Conservation (phyloP, 2,888 invertebrate genomes). For the Dynastes maya region DNA sequence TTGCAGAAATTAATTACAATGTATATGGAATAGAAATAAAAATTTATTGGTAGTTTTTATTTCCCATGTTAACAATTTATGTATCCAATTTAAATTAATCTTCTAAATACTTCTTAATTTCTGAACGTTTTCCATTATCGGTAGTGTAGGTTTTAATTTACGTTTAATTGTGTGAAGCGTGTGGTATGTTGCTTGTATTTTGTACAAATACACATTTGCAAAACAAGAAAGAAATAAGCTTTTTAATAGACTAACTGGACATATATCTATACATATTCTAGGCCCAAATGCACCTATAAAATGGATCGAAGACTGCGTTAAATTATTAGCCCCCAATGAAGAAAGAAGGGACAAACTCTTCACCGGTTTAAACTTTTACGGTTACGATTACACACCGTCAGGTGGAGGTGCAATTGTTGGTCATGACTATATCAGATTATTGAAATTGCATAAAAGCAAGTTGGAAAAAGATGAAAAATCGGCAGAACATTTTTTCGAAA, state of each 20-base stretch:
- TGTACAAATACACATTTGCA: no score
- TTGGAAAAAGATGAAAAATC: conserved; percentile 84
- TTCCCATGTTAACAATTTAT: no score
- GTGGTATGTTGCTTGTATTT: no score
- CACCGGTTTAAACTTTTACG: conserved; percentile 94
- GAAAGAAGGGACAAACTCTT: conserved; percentile 84
- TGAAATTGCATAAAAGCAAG: conserved; percentile 84
- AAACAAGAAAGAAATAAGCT: no score
- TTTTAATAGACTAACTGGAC: background rate
- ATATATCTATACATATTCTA: conserved; percentile 58
- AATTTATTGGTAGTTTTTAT: no score
- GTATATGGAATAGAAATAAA: no score
- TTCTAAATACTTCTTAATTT: no score
- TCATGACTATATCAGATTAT: conserved; percentile 82
- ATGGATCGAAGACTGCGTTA: conserved; percentile 87
- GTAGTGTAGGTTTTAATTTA: no score
- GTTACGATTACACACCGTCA: conserved; percentile 87
- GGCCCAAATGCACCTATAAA: conserved; percentile 92
- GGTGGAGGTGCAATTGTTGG: conserved; percentile 90
- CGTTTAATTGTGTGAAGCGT: no score
- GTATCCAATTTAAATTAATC: no score
- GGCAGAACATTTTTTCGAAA: conserved; percentile 89
- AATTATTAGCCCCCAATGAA: conserved; percentile 78
- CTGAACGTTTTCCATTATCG: no score
- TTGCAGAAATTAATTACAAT: no score